These are phyloP conservation scores for Belonocnema kinseyi DNA, from an alignment of 1,140 invertebrate genomes.

Conservation along the genomic window DNA sequence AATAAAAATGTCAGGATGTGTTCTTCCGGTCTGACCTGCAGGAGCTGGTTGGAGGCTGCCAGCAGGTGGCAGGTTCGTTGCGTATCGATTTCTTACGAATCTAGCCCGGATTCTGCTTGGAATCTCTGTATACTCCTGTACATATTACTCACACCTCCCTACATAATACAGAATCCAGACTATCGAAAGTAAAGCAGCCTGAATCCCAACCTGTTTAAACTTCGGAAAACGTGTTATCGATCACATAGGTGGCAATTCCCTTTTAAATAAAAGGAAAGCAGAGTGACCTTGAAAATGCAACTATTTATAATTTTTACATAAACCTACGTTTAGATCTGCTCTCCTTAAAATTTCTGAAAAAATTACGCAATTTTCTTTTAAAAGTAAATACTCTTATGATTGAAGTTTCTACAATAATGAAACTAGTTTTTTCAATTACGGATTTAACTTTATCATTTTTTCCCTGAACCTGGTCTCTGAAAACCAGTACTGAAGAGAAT, in stretches of 20 bases:
- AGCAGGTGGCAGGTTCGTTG: conserved; percentile 70
- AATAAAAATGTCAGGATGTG: neutral
- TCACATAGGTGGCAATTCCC: no score
- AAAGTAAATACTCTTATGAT: no score
- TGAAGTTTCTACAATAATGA: no score
- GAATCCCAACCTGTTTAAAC: neutral
- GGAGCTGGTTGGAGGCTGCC: conserved; percentile 62
- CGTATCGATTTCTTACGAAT: conserved; percentile 72
- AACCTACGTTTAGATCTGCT: no score
- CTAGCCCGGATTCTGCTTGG: conserved; percentile 62
- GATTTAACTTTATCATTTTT: no score
- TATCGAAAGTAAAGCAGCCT: neutral
- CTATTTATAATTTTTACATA: no score
- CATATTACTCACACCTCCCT: conserved; percentile 13
- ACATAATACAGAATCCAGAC: neutral
- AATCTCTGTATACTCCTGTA: conserved; percentile 45
- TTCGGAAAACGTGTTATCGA: conserved; percentile 14
- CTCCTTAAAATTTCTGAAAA: no score
- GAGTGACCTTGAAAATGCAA: no score
- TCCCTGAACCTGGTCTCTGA: neutral
- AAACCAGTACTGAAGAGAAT: neutral
- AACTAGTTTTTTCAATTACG: no score
- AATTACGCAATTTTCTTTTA: no score
- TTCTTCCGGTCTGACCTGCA: conserved; percentile 52
- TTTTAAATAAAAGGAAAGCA: no score